phyloP scores from a whole-genome alignment of 2,797 vertebrate species.

The Sardinella longiceps region DNA sequence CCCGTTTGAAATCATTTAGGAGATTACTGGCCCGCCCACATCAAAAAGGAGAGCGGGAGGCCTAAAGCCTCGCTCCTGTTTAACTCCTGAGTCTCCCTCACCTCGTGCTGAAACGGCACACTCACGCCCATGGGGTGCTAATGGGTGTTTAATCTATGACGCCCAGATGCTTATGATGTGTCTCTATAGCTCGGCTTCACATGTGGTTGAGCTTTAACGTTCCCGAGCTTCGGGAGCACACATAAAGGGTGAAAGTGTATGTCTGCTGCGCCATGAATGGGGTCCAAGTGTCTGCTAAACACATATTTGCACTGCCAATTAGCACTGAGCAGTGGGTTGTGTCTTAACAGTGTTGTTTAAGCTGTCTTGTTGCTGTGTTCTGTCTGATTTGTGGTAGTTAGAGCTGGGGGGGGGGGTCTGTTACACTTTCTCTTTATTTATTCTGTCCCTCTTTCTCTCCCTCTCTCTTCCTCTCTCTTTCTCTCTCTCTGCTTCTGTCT shows the following conservation, averaged over 20 bases:
- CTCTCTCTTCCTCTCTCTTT: slow-evolving; percentile 2
- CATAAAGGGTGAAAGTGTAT: not conserved
- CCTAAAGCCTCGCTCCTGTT: not conserved
- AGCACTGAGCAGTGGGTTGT: not conserved
- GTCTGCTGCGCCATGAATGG: not conserved
- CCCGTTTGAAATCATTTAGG: slow-evolving; percentile 51
- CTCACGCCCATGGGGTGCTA: not conserved
- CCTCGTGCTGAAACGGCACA: not conserved
- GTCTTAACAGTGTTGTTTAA: no score
- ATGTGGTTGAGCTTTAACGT: not conserved
- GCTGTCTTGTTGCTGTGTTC: not conserved
- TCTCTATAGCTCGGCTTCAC: not conserved
- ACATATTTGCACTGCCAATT: not conserved
- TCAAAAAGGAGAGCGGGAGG: not conserved
- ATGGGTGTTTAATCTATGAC: no score
- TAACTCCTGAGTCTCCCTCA: not conserved
- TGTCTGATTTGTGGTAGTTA: not conserved
- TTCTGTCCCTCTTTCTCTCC: not conserved
- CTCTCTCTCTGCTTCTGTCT: no score
- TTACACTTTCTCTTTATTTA: not conserved
- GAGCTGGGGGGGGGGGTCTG: no score
- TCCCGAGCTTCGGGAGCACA: not conserved
- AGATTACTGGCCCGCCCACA: slow-evolving; percentile 39
- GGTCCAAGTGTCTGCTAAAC: not conserved
- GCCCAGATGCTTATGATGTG: not conserved